phyloP scores from a whole-genome alignment of 2,797 vertebrate genomes.

The Anolis apletophallus region DNA sequence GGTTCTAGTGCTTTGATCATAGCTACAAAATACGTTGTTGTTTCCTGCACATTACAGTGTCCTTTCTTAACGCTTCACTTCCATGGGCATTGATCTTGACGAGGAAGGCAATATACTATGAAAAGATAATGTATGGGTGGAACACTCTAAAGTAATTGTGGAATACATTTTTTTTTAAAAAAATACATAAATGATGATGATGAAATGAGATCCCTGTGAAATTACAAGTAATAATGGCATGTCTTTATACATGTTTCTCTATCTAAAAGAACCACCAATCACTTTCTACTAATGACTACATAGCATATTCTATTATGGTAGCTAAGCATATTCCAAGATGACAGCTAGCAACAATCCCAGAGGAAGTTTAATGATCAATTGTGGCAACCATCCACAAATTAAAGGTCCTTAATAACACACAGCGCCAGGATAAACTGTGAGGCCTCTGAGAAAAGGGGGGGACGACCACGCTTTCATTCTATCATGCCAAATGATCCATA shows the following conservation, averaged over 20 bases:
- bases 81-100: background rate
- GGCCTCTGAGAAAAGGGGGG: constrained; percentile 6
- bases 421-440: constrained; percentile 55
- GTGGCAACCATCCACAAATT: constrained; percentile 53
- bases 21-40: background rate
- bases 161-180: background rate
- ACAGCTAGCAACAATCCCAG: constrained; percentile 30
- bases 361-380: constrained; percentile 60
- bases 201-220: background rate
- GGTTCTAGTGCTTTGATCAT: background rate
- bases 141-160: background rate
- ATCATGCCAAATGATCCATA: constrained; percentile 54
- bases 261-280: constrained; percentile 44
- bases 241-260: background rate
- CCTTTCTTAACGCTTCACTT: background rate
- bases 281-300: background rate
- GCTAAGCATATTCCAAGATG: background rate
- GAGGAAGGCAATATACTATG: background rate
- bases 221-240: background rate
- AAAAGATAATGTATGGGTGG: background rate
- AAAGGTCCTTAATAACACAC: constrained; percentile 35
- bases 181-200: background rate
- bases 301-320: constrained; percentile 4
- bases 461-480: constrained; percentile 39
- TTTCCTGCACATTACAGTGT: background rate